Base-by-base conservation (phyloP, 2,888 invertebrate species). In the Noctuana brunneofusca region DNA sequence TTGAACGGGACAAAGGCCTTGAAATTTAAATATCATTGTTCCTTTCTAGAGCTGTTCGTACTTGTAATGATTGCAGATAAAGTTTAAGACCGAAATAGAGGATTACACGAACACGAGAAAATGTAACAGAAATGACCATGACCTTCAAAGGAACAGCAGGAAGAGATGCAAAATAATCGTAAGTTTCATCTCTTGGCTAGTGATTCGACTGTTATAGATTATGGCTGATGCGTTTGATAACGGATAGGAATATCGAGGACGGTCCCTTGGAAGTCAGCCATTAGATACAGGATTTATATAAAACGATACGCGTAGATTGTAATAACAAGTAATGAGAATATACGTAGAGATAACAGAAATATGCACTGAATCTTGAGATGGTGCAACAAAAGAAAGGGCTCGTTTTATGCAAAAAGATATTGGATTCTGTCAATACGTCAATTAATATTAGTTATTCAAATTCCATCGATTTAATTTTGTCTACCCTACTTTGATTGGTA, bases 21-120 rank as follows among this genome's bases (percentile, higher is more conserved):
- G 69, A 69, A 67, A 68, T 68, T 69, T 69, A 69, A 70, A 71
- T 69, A 69, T 65, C 69, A 69, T 41, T 56, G 60, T 64, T 64
- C 69, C 69, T 70, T 69, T 71, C 69, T 65, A 70, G 55, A 30
- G 41, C 55, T 49, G 43, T 49, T 55, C 38, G 30, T 49, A 55
- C 27, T 55, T 38, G 38, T 62, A 55, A 55, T 41, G 49, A 62
- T 55, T 41, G 38, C 14, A 49, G 62, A 62, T 55, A 62, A 59
- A 43, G 59, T 53, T 55, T 20, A 55, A 41, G 24, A 62, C 62
- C 55, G n/a, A 62, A 62, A 62, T 55, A 62, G 54, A 38, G 14
- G 55, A 62, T 54, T 49, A 54, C 38, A 38, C n/a, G 48, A 49
- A 38, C n/a, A 49, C 24, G 48, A 35, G 24, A 62, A 62, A 55